Evolutionary conservation across 2,888 invertebrate genomes (phyloP), one percentile per base, ranked within the genome.

Genomic region (Chironomus riparius): DNA sequence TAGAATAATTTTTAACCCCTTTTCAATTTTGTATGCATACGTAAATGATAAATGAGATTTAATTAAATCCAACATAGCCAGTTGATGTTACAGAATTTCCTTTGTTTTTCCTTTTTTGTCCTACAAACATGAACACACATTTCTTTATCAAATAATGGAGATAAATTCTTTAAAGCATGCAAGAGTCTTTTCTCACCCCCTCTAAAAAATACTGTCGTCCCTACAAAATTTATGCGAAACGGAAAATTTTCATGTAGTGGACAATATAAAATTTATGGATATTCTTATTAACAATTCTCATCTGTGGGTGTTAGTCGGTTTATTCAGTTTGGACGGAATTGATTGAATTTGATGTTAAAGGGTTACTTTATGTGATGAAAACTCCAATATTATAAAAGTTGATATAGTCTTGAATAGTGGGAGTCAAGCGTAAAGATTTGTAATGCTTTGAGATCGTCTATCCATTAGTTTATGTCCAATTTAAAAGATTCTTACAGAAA

Each of bases 31-130:
- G 15, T 10, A 62, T 62, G 12, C 18, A 62, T 22, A 18, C 21
- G 62, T 22, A 62, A 73, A 73, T 73, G 73, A 73, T 73, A 73
- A 73, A 73, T 65, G 73, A 73, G 61, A 73, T 73, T 73, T 73
- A 73, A 73, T 73, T 73, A 73, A 73, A 73, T 73, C 47, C 18
- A 47, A 65, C 73, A 50, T n/a, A 50, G 38, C 38, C 38, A 38
- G 38, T 38, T 38, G 38, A 38, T 38, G 38, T 38, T 38, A 38
- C 2, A 38, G 38, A 38, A 38, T 38, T 38, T 38, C 38, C 38
- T 38, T 38, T 38, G n/a, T n/a, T n/a, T n/a, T n/a, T n/a, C n/a
- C n/a, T 4, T 1, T 38, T 38, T 38, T 12, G 2, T n/a, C 15
- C 50, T 50, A 50, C 15, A 50, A 50, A 13, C 50, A 50, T 50